Base-by-base conservation (phyloP, 2,113 vertebrate species). In the Rhinichthys klamathensis region DNA sequence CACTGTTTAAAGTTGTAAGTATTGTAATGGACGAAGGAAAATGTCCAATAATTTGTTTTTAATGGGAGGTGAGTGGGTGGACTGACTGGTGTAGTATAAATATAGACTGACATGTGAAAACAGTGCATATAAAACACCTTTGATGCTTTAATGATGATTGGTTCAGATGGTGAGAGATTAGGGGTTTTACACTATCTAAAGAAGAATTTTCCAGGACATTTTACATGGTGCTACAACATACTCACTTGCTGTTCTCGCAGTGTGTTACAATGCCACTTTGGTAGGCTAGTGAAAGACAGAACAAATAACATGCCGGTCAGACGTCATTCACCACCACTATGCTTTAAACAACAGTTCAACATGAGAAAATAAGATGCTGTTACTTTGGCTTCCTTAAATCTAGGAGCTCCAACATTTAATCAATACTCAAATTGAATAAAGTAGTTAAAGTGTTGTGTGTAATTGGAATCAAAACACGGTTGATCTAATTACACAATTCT, bases 391-490 rank as follows among this genome's bases (percentile, higher is more conserved):
- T 51, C 35, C 60, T 80, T 61, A 75, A 58, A 80, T 70, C 30
- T 61, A 54, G 35, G 12, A 60, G 44, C 54, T 21, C 44, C n/a
- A 15, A 78, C 67, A 25, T 54, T 63, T 49, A 84, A 84, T 84
- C 87, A 80, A 86, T 88, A 44, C n/a, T 67, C 30, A 76, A 70
- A 65, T 60, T 65, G 73, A 86, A 84, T 46, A 13, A 46, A 80
- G 67, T 18, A 12, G 7, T 78, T 65, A 67, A 82, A 85, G 67
- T 60, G n/a, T 49, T 38, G 38, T 46, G 60, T n/a, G 56, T 84
- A 84, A 86, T 84, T 86, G 78, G 30, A 46, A 41, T 82, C 58
- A 67, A 58, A 63, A 78, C 44, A 35, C 1, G 9, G 27, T 41
- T 51, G 61, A 41, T 60, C 11, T 78, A 86, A 84, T 70, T 86